Evolutionary conservation across 2,888 invertebrate genomes (phyloP).

Genomic region (Seladonia tumulorum): DNA sequence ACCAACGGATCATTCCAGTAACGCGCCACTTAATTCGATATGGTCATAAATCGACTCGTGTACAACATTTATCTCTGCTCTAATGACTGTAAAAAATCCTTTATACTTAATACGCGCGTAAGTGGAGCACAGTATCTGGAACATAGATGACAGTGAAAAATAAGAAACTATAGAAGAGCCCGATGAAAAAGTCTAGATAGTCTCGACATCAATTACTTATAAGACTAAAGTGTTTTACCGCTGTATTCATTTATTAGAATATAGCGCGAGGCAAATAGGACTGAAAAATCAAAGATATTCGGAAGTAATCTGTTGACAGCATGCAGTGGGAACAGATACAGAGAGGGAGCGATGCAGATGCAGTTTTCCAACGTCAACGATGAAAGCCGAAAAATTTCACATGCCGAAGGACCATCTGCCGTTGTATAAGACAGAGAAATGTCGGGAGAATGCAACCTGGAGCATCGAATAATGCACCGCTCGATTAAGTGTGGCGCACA

Average conservation of each 20-base stretch:
- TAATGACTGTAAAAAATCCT: background rate
- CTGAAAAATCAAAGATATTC: no score
- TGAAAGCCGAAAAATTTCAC: slow-evolving; percentile 27
- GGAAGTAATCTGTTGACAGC: background rate
- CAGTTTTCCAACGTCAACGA: background rate
- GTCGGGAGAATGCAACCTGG: slow-evolving; percentile 23
- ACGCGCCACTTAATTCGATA: background rate
- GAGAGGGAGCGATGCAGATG: slow-evolving; percentile 1
- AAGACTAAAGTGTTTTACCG: background rate
- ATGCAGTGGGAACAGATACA: background rate
- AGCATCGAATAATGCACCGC: slow-evolving; percentile 23
- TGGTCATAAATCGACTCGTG: background rate
- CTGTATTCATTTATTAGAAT: background rate
- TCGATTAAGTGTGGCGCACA: slow-evolving; percentile 58
- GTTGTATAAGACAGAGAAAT: slow-evolving; percentile 29
- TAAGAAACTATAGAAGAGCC: background rate
- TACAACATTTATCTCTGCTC: background rate
- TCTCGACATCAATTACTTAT: background rate
- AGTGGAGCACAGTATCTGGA: background rate
- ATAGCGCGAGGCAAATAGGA: no score
- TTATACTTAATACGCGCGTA: background rate
- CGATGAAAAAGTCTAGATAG: background rate
- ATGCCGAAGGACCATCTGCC: slow-evolving; percentile 44
- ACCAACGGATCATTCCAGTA: background rate
- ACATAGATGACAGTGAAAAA: background rate